phyloP scores from a whole-genome alignment of 2,113 vertebrate genomes.

The Hippopotamus amphibius region DNA sequence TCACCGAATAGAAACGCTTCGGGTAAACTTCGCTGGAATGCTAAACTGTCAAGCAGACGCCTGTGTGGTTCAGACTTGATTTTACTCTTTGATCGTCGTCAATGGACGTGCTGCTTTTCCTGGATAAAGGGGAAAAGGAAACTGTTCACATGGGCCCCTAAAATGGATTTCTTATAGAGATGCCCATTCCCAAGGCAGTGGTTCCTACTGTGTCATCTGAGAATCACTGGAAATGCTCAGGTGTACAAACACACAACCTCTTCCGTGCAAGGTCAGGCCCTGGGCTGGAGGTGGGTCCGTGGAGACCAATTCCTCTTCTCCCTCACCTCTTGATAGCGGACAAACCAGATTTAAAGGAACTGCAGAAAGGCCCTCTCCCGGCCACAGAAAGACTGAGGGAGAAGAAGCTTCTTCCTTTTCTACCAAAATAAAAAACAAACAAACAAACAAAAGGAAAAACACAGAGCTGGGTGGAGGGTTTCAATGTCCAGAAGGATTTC shows the following conservation, averaged over 20 bases:
- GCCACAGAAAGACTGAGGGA: background rate
- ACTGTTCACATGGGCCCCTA: background rate
- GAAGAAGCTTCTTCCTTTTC: background rate
- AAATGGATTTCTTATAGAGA: background rate
- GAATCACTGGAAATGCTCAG: background rate
- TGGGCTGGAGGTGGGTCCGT: background rate
- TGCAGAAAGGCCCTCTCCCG: background rate
- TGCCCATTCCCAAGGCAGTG: background rate
- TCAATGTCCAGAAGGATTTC: background rate
- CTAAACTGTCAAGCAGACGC: background rate
- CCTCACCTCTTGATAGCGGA: too few relatives aligned
- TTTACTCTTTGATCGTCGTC: background rate
- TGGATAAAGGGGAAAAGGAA: background rate
- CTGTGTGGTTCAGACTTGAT: rapidly evolving
- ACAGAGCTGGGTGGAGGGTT: too few relatives aligned
- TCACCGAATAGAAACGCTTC: background rate
- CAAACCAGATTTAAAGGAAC: background rate
- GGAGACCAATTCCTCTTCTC: background rate
- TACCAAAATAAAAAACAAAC: background rate
- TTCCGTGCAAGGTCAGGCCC: background rate
- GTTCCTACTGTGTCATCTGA: background rate
- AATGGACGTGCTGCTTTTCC: background rate
- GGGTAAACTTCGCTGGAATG: background rate
- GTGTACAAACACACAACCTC: background rate
- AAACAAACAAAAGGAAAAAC: background rate